Evolutionary conservation across 2,888 invertebrate species (phyloP).

Genomic region (Ornithoptera alexandrae): DNA sequence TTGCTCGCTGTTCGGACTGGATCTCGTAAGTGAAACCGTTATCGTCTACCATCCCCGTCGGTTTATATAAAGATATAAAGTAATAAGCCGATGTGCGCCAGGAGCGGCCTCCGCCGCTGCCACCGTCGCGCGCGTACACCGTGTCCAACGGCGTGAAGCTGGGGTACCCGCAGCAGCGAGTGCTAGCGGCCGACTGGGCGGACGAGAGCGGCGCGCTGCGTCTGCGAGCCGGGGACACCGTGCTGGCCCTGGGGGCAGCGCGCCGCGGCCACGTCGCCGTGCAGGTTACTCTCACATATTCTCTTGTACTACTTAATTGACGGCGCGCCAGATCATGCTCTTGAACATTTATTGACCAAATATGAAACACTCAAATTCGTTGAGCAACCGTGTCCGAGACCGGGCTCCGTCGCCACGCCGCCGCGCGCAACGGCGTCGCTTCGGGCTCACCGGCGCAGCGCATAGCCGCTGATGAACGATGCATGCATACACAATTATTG

Average conservation of each 20-base stretch:
- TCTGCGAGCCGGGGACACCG: conserved; percentile 89
- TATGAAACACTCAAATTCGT: too few species aligned
- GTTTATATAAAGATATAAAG: not conserved
- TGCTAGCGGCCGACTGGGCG: conserved; percentile 93
- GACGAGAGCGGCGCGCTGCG: conserved; percentile 63
- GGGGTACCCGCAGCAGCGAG: conserved; percentile 94
- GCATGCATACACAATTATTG: too few species aligned
- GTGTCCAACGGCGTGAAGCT: conserved; percentile 94
- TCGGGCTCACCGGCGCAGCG: too few species aligned
- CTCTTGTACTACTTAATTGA: too few species aligned
- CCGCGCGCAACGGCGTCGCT: too few species aligned
- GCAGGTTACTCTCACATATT: conserved; percentile 65
- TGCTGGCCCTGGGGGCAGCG: conserved; percentile 93
- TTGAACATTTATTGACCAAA: too few species aligned
- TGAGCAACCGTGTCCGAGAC: too few species aligned
- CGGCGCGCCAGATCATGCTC: too few species aligned
- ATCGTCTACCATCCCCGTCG: too few species aligned
- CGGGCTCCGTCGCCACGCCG: too few species aligned
- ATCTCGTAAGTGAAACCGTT: conserved; percentile 81
- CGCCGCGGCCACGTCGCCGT: conserved; percentile 93
- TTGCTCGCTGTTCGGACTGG: conserved; percentile 93
- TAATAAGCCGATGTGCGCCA: conserved; percentile 44
- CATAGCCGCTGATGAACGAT: too few species aligned
- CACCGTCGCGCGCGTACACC: conserved; percentile 93
- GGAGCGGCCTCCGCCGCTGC: conserved; percentile 95